These are phyloP conservation scores for Aphodius granarius DNA, from an alignment of 2,888 invertebrate genomes.

Conservation along the genomic window DNA sequence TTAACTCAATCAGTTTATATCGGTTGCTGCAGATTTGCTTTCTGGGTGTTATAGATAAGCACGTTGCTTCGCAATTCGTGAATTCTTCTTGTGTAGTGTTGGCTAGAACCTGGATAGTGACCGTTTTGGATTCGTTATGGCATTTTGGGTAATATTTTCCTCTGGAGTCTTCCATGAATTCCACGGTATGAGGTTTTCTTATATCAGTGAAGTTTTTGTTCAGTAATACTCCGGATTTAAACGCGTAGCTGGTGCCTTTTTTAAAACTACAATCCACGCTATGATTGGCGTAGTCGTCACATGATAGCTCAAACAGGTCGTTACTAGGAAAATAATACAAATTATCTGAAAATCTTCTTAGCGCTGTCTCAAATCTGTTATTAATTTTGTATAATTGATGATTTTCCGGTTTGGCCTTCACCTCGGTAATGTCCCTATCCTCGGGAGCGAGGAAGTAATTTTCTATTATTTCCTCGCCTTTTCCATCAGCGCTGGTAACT, in stretches of 20 bases:
- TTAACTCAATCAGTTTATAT: conserved; percentile 62
- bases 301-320: conserved; percentile 51
- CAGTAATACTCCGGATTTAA: not conserved
- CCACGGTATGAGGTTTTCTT: conserved; percentile 33
- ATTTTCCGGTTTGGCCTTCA: conserved; percentile 17
- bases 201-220: not conserved
- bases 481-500: conserved; percentile 53
- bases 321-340: conserved; percentile 66
- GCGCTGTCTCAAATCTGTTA: conserved; percentile 59
- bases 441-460: conserved; percentile 38
- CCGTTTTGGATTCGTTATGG: conserved; percentile 44
- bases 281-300: conserved; percentile 29
- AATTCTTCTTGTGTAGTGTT: conserved; percentile 46
- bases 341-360: conserved; percentile 59
- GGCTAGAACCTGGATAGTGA: conserved; percentile 52
- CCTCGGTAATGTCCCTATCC: conserved; percentile 33
- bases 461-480: conserved; percentile 39
- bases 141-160: conserved; percentile 35
- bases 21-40: conserved; percentile 62
- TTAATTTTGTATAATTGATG: conserved; percentile 60
- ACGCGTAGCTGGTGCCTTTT: not conserved
- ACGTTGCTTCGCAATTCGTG: conserved; percentile 60
- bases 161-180: conserved; percentile 33
- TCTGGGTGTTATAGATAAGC: conserved; percentile 62
- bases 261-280: conserved; percentile 12